Percentiles rank a stretch among this genome's conserved stretches.
Conservation (phyloP, 1,140 invertebrate species). For the Camponotus pennsylvanicus region DNA sequence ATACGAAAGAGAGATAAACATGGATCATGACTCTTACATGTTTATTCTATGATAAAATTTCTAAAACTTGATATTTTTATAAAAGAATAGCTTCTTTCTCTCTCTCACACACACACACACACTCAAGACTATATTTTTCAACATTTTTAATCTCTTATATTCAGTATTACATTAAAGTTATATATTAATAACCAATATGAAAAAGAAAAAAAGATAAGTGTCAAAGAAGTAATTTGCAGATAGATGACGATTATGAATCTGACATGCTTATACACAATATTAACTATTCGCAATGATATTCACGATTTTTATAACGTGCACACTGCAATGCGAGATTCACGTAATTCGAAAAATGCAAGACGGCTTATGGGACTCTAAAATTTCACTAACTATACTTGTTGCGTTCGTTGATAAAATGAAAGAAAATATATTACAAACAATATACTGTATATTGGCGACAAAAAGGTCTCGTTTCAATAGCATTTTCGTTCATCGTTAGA, state of each 20-base stretch:
- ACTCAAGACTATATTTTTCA: too few relatives aligned
- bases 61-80: slow-evolving; percentile 10
- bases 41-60: slow-evolving; percentile 26
- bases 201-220: neutral
- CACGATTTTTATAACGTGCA: neutral
- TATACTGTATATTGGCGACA: neutral
- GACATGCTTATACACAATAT: too few relatives aligned
- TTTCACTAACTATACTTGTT: neutral
- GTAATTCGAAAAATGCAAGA: slow-evolving; percentile 41
- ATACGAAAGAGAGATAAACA: neutral
- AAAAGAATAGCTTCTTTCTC: neutral
- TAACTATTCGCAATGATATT: slow-evolving; percentile 15
- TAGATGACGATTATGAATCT: slow-evolving; percentile 22
- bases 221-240: neutral
- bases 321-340: too few relatives aligned
- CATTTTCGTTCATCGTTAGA: slow-evolving; percentile 38
- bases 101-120: neutral
- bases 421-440: neutral
- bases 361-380: slow-evolving; percentile 50
- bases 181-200: slow-evolving; percentile 15
- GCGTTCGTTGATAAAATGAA: neutral
- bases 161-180: too few relatives aligned
- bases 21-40: neutral
- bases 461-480: slow-evolving; percentile 17
- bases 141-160: too few relatives aligned